A percentile compares a stretch with the other conserved stretches of the same genome.
Conservation (phyloP, 2,888 invertebrate genomes). For the Acronicta psi region DNA sequence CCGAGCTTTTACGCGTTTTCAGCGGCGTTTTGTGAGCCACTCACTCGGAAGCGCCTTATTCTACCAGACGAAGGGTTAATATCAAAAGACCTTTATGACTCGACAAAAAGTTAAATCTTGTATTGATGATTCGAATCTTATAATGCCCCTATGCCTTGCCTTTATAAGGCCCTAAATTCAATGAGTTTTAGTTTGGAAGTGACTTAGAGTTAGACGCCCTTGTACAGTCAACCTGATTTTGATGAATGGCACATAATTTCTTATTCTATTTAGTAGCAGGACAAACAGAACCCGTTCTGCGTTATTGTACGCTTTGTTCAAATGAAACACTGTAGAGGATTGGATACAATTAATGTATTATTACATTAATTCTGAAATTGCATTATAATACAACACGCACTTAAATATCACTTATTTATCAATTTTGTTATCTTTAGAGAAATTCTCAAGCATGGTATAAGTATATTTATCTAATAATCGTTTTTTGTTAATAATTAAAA, state of each 20-base stretch:
- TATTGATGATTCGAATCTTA: constrained; percentile 53
- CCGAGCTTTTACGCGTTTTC: constrained; percentile 72
- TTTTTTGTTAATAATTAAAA: too few relatives aligned
- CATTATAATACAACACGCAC: constrained; percentile 9
- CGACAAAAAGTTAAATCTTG: constrained; percentile 55
- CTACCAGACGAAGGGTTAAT: constrained; percentile 63
- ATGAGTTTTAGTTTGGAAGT: constrained; percentile 46
- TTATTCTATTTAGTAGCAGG: constrained; percentile 60
- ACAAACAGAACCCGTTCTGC: constrained; percentile 69
- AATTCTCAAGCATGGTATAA: too few relatives aligned
- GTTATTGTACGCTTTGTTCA: constrained; percentile 59
- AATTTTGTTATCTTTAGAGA: too few relatives aligned
- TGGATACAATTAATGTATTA: constrained; percentile 39
- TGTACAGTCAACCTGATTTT: constrained; percentile 51
- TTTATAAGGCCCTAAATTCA: constrained; percentile 47
- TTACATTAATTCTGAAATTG: constrained; percentile 24
- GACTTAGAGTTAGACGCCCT: constrained; percentile 49
- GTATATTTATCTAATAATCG: too few relatives aligned
- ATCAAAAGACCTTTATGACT: constrained; percentile 61
- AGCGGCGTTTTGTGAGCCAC: constrained; percentile 70
- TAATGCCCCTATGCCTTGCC: too few relatives aligned
- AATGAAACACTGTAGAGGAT: constrained; percentile 45
- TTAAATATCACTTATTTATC: not conserved
- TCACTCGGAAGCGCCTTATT: constrained; percentile 61
- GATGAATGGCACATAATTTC: constrained; percentile 70